Conservation (phyloP, 2,888 invertebrate species). For the Idaea biselata region DNA sequence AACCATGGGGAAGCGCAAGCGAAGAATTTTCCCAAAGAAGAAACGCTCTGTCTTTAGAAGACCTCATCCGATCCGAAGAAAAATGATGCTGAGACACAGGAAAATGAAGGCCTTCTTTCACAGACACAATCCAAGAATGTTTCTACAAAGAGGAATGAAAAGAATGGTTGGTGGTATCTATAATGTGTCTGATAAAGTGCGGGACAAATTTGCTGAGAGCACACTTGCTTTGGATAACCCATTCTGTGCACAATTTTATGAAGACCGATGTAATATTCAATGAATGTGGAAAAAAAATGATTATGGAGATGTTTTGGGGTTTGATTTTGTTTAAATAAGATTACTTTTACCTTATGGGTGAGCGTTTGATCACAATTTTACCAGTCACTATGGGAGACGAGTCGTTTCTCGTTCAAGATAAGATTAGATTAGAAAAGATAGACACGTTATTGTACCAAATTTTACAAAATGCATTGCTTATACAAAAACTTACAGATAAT, state of each 20-base stretch:
- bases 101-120: slow-evolving; percentile 57
- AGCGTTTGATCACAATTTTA: too few relatives aligned
- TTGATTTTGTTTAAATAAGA: neutral
- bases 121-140: slow-evolving; percentile 48
- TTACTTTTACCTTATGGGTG: neutral
- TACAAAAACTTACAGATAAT: too few relatives aligned
- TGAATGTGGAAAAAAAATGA: slow-evolving; percentile 26
- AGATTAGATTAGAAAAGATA: too few relatives aligned
- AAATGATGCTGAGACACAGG: slow-evolving; percentile 51
- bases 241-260: slow-evolving; percentile 59
- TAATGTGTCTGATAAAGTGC: slow-evolving; percentile 54
- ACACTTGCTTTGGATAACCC: slow-evolving; percentile 58
- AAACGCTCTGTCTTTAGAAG: slow-evolving; percentile 59
- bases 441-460: too few relatives aligned
- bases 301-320: slow-evolving; percentile 1
- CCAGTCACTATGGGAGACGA: too few relatives aligned
- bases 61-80: slow-evolving; percentile 58
- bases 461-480: too few relatives aligned
- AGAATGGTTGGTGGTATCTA: slow-evolving; percentile 56
- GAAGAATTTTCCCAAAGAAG: slow-evolving; percentile 50
- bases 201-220: slow-evolving; percentile 61
- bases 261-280: slow-evolving; percentile 57
- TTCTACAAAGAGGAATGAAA: slow-evolving; percentile 42
- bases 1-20: slow-evolving; percentile 50
- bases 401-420: too few relatives aligned